Base-by-base conservation (phyloP, 2,113 vertebrate genomes). In the Colossoma macropomum region DNA sequence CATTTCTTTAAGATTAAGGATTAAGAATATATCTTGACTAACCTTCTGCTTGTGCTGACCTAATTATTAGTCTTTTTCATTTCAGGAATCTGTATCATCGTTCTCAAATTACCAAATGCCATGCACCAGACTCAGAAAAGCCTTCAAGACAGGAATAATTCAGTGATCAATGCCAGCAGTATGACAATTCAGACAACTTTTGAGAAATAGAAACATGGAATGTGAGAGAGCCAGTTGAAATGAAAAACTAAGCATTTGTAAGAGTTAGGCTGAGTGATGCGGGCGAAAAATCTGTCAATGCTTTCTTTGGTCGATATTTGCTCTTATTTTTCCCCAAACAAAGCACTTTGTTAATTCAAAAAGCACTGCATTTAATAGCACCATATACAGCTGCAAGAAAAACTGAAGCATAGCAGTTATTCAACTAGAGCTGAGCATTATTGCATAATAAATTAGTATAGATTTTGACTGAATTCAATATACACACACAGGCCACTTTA, bases 311-410 rank as follows among this genome's bases (percentile, higher is more conserved):
- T 65, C 28, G 25, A 45, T 17, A 41, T 30, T 69, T 25, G 30
- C 21, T 52, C 48, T 27, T 73, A 15, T 28, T n/a, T 32, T 59
- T 59, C 21, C 6, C 21, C 54, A 32, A 69, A 52, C 50, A 27
- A 66, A 69, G 63, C 28, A 79, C 45, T n/a, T 54, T 79, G 30
- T 23, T 69, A 17, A 48, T 23, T 69, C 28, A 69, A 13, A 54
- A 17, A 54, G 71, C 27, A 28, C 71, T 17, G 48, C 48, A 17
- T 48, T 74, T 54, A 28, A 52, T 23, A 74, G 41, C 25, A 28
- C 15, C 1, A 19, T 66, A 34, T 69, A 38, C 7, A 21, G 66
- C 34, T 69, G 66, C 21, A 21, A 69, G 30, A 56, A 79, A 56
- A 63, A 54, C 25, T 48, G 23, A 21, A 69, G 28, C 11, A 25